phyloP scores from a whole-genome alignment of 2,888 invertebrate species.

The Carpatolechia fugitivella region DNA sequence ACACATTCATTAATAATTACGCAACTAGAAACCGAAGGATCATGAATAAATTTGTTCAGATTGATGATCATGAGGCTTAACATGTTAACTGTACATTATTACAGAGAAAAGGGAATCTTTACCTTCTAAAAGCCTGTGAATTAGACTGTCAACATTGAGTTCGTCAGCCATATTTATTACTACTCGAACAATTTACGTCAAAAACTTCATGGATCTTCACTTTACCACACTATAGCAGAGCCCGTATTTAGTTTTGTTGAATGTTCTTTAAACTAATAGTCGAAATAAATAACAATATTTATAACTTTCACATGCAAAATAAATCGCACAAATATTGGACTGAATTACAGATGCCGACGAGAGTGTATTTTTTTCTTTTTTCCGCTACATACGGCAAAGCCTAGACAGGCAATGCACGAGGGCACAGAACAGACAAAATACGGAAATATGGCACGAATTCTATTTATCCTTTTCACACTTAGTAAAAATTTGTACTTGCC shows the following conservation, averaged over 20 bases:
- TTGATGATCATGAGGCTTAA: not conserved
- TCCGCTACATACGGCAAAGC: not conserved
- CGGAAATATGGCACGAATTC: not conserved
- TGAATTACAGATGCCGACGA: constrained; percentile 4
- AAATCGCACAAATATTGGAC: constrained; percentile 11
- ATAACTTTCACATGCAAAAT: constrained; percentile 13
- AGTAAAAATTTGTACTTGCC: not conserved
- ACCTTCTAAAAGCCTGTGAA: constrained; percentile 97
- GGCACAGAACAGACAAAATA: not conserved
- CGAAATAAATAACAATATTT: constrained; percentile 1
- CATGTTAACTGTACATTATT: constrained; percentile 26
- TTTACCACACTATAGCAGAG: constrained; percentile 11
- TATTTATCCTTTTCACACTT: not conserved
- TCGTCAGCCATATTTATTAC: constrained; percentile 92
- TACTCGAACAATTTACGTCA: constrained; percentile 79
- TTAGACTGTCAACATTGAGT: constrained; percentile 97
- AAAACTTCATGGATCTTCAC: constrained; percentile 25
- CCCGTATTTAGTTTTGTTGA: constrained; percentile 41
- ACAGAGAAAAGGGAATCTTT: constrained; percentile 50
- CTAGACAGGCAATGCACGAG: not conserved
- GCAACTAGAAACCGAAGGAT: constrained; percentile 66
- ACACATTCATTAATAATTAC: constrained; percentile 68
- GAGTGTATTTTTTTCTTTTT: constrained; percentile 8
- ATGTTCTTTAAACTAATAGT: constrained; percentile 28
- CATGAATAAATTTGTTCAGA: constrained; percentile 43